Base-by-base conservation (phyloP, 2,113 vertebrate genomes). In the Centropus unirufus region DNA sequence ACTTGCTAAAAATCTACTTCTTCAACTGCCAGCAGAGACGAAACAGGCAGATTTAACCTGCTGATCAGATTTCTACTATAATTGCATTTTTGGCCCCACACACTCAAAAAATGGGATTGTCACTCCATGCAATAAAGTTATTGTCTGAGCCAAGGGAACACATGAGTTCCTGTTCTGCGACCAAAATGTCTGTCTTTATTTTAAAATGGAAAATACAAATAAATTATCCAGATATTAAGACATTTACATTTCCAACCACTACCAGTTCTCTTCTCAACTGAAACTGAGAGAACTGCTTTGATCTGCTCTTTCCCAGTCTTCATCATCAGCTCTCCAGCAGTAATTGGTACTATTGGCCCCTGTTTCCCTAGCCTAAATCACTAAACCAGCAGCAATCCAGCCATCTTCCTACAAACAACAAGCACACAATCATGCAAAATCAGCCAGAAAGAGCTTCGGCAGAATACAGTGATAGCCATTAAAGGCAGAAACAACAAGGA, bases 111-210 rank as follows among this genome's bases (percentile, higher is more conserved):
- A 0, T 21, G 62, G 40, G 24, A 30, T 2, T 18, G 44, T 58
- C 2, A 19, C 18, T 36, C 16, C 24, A 59, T 0, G 0, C 17
- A 72, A 72, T 58, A 42, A 51, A 58, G 54, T 47, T 32, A 26
- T 22, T 76, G 27, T 4, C 54, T 13, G 70, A 84, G 9, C 36
- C 27, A 51, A 11, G 5, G 9, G 5, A 58, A 46, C 6, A 24
- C 18, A 22, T 20, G 22, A 44, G 32, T 59, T 18, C 46, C n/a
- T 78, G 14, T 40, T 63, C 47, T 19, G 40, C 63, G 22, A 40
- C 34, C 40, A 19, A 12, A 55, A 46, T 0, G 0, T 32, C 13
- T 9, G 55, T 12, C 57, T 68, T 62, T 54, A 61, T 46, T 78
- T 78, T 54, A 55, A 62, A 70, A n/a, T 36, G 42, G 14, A 54